A percentile compares a stretch with the other conserved stretches of the same genome.
Conservation (phyloP, 1,140 invertebrate genomes). For the Brachionus asplanchnoidis region DNA sequence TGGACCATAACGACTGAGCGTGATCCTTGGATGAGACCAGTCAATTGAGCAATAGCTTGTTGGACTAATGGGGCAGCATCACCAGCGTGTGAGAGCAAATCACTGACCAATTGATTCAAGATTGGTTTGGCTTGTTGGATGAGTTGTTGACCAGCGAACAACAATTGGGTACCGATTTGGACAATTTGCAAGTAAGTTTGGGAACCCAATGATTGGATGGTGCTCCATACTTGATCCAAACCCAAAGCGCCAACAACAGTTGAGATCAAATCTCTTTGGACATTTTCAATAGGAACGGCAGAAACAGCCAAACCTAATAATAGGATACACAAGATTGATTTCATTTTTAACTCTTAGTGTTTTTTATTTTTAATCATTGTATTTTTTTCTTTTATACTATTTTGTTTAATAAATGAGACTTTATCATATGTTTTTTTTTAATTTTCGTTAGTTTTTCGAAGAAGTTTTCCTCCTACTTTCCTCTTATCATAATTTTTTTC, state of each 20-base stretch:
- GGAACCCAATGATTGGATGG: not conserved
- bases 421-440: not conserved
- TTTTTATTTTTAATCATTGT: not conserved
- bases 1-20: no score
- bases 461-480: not conserved
- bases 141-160: slow-evolving; percentile 38
- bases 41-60: not conserved
- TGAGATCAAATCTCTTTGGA: slow-evolving; percentile 1
- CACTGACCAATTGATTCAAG: slow-evolving; percentile 17
- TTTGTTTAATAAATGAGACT: not conserved
- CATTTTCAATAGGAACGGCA: not conserved
- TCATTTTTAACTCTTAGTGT: not conserved
- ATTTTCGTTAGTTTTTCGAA: not conserved
- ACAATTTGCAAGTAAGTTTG: not conserved
- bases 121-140: not conserved
- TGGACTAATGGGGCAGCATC: not conserved
- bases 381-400: no score
- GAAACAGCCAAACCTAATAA: not conserved
- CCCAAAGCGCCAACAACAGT: not conserved
- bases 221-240: not conserved
- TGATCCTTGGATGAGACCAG: not conserved
- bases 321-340: not conserved
- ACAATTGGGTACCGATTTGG: slow-evolving; percentile 25
- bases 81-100: slow-evolving; percentile 6
- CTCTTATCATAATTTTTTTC: not conserved